These are phyloP conservation scores for Catagonus wagneri DNA, from an alignment of 2,113 vertebrate genomes.

Conservation along the genomic window DNA sequence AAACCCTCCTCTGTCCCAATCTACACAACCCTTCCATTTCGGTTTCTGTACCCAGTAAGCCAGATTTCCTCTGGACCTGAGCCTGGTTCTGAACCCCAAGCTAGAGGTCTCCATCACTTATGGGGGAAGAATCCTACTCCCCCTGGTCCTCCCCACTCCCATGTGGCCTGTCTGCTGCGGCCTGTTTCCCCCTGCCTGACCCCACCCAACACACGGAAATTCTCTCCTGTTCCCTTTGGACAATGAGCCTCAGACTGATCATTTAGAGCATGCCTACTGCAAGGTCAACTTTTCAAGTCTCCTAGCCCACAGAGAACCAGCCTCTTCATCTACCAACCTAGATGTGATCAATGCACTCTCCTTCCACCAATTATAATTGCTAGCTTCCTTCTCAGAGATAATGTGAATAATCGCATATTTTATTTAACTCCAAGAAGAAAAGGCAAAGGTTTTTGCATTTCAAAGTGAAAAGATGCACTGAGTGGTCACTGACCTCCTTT, in stretches of 20 bases:
- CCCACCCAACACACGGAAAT: background rate
- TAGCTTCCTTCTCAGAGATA: background rate
- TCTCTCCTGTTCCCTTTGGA: background rate
- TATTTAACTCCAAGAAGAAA: conserved; percentile 7
- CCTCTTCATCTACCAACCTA: background rate
- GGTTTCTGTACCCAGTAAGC: background rate
- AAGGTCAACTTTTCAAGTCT: background rate
- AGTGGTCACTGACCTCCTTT: background rate
- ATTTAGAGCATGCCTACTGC: background rate
- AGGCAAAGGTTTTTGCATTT: background rate
- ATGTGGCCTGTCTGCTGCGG: background rate
- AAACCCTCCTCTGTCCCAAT: background rate
- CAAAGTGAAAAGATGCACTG: background rate
- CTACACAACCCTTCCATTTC: background rate
- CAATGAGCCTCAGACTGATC: background rate
- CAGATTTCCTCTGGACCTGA: background rate
- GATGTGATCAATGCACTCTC: background rate
- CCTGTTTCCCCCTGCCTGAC: background rate
- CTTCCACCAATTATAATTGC: background rate
- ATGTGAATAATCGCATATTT: background rate
- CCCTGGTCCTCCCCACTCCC: background rate
- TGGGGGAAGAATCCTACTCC: background rate
- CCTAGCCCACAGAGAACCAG: background rate
- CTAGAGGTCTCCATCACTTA: background rate
- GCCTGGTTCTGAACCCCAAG: background rate